A percentile compares a stretch with the other conserved stretches of the same genome.
Conservation (phyloP, 1,140 invertebrate species). For the Homalodisca vitripennis region DNA sequence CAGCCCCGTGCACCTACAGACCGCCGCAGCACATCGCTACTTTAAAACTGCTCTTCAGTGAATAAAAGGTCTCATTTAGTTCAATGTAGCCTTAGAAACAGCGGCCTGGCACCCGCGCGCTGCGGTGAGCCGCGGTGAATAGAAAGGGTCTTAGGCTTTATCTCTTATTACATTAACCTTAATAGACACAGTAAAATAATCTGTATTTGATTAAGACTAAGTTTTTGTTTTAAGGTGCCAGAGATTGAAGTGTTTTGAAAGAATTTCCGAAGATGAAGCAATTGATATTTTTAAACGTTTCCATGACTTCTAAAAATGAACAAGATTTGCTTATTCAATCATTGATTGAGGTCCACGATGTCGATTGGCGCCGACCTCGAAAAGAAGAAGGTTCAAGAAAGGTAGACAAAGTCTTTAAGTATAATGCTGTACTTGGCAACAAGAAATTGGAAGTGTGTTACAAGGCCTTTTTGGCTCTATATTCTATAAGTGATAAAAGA, state of each 20-base stretch:
- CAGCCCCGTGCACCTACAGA: no score
- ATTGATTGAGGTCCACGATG: conserved; percentile 10
- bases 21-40: no score
- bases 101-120: no score
- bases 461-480: conserved; percentile 7
- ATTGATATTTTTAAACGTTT: conserved; percentile 15
- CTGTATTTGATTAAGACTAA: no score
- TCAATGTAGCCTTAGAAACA: no score
- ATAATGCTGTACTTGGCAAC: not conserved
- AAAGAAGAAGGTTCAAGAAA: conserved; percentile 17
- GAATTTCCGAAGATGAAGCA: conserved; percentile 10
- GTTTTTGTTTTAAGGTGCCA: no score
- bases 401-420: conserved; percentile 10
- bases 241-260: conserved; percentile 22
- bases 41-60: no score
- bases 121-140: no score
- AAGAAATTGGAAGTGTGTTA: conserved; percentile 19
- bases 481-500: conserved; percentile 9
- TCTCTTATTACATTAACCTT: no score
- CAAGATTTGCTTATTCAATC: conserved; percentile 15
- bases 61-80: no score
- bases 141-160: no score
- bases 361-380: conserved; percentile 13
- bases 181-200: no score
- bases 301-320: conserved; percentile 22